Base-by-base conservation (phyloP, 2,797 vertebrate species). In the Periparus ater region DNA sequence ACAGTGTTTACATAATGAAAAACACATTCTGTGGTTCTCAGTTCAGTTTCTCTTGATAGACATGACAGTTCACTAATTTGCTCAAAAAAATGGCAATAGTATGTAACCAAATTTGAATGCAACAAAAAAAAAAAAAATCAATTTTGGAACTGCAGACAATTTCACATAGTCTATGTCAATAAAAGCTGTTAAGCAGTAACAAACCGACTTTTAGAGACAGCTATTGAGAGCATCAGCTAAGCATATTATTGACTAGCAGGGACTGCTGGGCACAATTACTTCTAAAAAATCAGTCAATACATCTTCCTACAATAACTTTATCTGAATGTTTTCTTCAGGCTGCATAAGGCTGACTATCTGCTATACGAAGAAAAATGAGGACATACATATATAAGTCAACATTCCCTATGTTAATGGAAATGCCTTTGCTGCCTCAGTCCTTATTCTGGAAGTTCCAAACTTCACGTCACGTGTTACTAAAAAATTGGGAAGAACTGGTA, bases 111-210 rank as follows among this genome's bases (percentile, higher is more conserved):
- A 93, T 85, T n/a, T 71, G 53, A 92, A 85, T 50, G 55, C 48
- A 72, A 58, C 38, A 42, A 77, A 51, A 54, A 54, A 62, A n/a
- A 84, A 77, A 62, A 84, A 77, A 78, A 85, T 85, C 54, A 27
- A 51, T 86, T 88, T 61, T 70, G 51, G 51, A 91, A 70, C 47
- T 15, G 12, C 71, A 60, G 66, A 77, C 18, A 89, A 45, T 89
- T 91, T 84, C 60, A 87, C 34, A 57, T 45, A 54, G 78, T 51
- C 81, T 70, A 3, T 92, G 80, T 85, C 89, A 91, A 85, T 89
- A 89, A 78, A 90, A 89, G 32, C 71, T 92, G 62, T 92, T 95
- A 51, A 79, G 76, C 40, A 76, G 67, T 62, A 79, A 85, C 48
- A 87, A 93, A 73, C 44, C 5, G 8, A 58, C 60, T 87, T 81